Evolutionary conservation across 2,888 invertebrate species (phyloP).

Genomic region (Hesperia comma): DNA sequence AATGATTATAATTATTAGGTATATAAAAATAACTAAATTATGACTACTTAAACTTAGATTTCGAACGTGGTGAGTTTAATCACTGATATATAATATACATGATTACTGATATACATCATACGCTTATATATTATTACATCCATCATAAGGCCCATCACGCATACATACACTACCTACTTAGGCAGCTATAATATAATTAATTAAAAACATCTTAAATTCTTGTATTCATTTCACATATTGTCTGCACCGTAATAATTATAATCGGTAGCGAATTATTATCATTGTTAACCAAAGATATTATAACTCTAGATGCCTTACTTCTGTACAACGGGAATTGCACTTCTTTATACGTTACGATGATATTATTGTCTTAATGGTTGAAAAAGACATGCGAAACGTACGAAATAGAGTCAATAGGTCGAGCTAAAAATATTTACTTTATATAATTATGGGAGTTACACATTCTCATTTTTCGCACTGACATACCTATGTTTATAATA

Average conservation of each 20-base stretch:
- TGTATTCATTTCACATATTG: background rate
- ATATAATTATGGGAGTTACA: too few species aligned
- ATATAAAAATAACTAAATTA: conserved; percentile 35
- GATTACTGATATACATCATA: conserved; percentile 38
- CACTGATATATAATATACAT: conserved; percentile 52
- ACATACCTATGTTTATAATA: too few species aligned
- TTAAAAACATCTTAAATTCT: conserved; percentile 4
- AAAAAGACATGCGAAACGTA: too few species aligned
- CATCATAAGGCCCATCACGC: conserved; percentile 49
- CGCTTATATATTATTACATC: conserved; percentile 38
- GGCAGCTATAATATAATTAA: conserved; percentile 12
- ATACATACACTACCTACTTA: conserved; percentile 25
- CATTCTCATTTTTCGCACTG: too few species aligned
- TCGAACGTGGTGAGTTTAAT: conserved; percentile 81
- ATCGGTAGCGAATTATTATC: background rate
- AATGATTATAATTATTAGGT: too few species aligned
- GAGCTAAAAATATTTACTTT: too few species aligned
- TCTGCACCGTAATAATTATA: background rate
- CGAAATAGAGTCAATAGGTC: too few species aligned
- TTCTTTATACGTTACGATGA: too few species aligned
- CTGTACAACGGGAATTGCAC: too few species aligned
- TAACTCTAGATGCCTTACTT: too few species aligned
- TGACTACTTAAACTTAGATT: conserved; percentile 42
- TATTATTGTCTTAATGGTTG: too few species aligned
- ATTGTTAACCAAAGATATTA: too few species aligned